Evolutionary conservation across 1,140 invertebrate genomes (phyloP), one percentile per base, ranked within the genome.

Genomic region (Zaprionus vittiger): DNA sequence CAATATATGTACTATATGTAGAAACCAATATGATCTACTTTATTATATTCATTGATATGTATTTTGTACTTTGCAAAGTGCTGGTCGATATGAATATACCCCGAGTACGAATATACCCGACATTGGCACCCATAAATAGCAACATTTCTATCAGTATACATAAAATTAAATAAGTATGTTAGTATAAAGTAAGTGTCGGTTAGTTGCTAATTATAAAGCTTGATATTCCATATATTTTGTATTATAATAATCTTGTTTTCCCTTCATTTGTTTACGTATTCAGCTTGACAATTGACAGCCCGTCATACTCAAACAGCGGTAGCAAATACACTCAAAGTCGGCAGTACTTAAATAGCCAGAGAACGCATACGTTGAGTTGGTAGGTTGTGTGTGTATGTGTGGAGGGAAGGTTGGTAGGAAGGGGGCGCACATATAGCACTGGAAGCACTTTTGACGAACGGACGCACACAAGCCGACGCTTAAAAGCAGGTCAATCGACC

Each of bases 401-500:
- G 60, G 60, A 5, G 11, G 54, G 37, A 7, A 12, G 2, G n/a
- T 24, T 7, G 37, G 22, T 3, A 12, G 14, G 15, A 6, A 17
- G n/a, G 11, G 47, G 9, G 11, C 4, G 0, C 17, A 22, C 20
- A 52, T 49, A 17, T 37, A 26, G 55, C 31, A 66, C n/a, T 52
- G 41, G 54, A 49, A 54, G 63, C 71, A 62, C 62, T 73, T 67
- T 67, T 61, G 62, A 62, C 66, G 68, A 38, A 63, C 69, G 69
- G 49, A 67, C 63, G 69, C 44, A 31, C 74, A 66, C 75, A 74
- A 73, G 71, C 44, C 34, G 54, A 38, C 71, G 59, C 71, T 78
- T 78, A 78, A 78, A 78, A 73, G 70, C 70, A 64, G 75, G 75
- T 78, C 75, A 78, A 78, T 74, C 60, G 75, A 78, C 75, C 75